A percentile compares a stretch with the other conserved stretches of the same genome.
phyloP scores from a whole-genome alignment of 2,797 vertebrate species.

The Columba guinea region DNA sequence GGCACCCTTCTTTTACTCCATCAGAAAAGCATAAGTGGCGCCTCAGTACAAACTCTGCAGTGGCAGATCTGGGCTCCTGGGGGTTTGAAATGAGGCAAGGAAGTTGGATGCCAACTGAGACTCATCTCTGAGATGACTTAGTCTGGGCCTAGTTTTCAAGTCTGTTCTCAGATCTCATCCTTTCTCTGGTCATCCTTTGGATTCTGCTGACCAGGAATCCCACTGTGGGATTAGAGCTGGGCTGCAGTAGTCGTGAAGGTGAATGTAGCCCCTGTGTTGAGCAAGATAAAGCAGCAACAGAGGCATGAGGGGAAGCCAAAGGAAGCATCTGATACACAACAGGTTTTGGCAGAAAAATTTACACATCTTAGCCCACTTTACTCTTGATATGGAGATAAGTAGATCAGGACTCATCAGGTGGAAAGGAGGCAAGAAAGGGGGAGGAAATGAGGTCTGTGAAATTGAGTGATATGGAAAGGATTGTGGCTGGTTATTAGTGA shows the following conservation, averaged over 20 bases:
- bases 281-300: background rate
- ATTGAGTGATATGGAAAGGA: background rate
- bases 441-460: background rate
- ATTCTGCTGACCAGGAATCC: background rate
- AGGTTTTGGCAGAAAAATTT: background rate
- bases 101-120: background rate
- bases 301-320: background rate
- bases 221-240: background rate
- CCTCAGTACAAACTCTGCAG: background rate
- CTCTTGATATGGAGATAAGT: background rate
- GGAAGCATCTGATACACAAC: background rate
- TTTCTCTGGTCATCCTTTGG: background rate
- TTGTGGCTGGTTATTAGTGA: background rate
- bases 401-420: background rate
- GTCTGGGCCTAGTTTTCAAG: background rate
- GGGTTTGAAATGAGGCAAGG: background rate
- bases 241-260: background rate
- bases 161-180: background rate
- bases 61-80: background rate
- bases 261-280: background rate
- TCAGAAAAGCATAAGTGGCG: background rate
- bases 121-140: background rate
- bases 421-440: background rate
- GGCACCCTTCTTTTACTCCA: background rate
- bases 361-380: background rate